Evolutionary conservation across 2,113 vertebrate species (phyloP), one percentile per base, ranked within the genome.

Genomic region (Heterotis niloticus): DNA sequence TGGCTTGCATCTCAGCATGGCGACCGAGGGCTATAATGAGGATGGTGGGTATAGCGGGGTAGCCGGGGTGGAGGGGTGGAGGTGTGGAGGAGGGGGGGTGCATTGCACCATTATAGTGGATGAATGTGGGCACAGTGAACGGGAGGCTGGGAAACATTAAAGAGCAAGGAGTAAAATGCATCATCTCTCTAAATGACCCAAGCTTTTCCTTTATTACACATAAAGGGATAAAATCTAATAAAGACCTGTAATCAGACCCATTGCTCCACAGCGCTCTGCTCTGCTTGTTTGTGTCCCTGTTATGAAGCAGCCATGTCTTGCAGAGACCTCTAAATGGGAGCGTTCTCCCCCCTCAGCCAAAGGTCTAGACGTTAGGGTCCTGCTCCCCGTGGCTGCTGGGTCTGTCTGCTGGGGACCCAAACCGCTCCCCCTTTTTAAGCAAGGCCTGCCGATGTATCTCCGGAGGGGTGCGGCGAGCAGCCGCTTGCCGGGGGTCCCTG

Each of bases 371-470:
- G 3, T 78, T 67, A 59, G 65, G 11, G 12, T 56, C 26, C 64
- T 11, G 23, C 76, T 74, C 24, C 54, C 71, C 14, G 7, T 57
- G 54, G 16, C 54, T 28, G 54, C 66, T 24, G n/a, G 12, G 44
- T 64, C 10, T 7, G 52, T 23, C n/a, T 20, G 12, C 44, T 5
- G 34, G 34, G 29, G 16, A 52, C 20, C 12, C 17, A 71, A 26
- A 26, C 24, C 29, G 59, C 72, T 52, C 67, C 77, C 52, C 80
- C 81, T 75, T 71, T 80, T 80, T 81, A 82, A 85, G 79, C 78
- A 20, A 44, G 28, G 34, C 56, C 51, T 71, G 16, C 75, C 68
- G 80, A 80, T 79, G 79, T 76, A 69, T 76, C 64, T 73, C 72
- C 56, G 29, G 79, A 29, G 64, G 60, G 56, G 65, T 71, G 34